Base-by-base conservation (phyloP, 2,113 vertebrate genomes). In the Peucedramus taeniatus region DNA sequence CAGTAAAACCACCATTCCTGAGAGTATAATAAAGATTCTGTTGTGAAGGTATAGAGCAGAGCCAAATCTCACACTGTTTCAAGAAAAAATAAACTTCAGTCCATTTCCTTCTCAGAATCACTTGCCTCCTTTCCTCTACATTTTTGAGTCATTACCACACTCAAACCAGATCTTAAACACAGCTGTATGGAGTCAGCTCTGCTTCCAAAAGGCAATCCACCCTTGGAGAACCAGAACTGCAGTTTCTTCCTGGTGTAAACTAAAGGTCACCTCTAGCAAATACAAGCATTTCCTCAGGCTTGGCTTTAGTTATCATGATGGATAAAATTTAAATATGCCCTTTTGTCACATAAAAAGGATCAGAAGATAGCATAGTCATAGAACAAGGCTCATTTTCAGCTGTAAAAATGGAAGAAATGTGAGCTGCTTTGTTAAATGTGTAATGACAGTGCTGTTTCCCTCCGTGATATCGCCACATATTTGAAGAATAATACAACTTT, bases 241-340 rank as follows among this genome's bases (percentile, higher is more conserved):
- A 54, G 37, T 68, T 95, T 87, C 68, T 86, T 88, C 74, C n/a
- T 33, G 35, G 35, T 60, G 30, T 77, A 96, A 94, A 94, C 23
- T 45, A 89, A 90, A 93, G 86, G 91, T 88, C 37, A 94, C 45
- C 42, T 92, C 60, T 50, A 89, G 64, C 53, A 94, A 94, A 82
- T 22, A 44, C 10, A 50, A 71, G 30, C 10, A 18, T 70, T 88
- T 96, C 35, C 49, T 26, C 30, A 87, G 65, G 26, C 30, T 88
- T 74, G 33, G 18, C 68, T 94, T 80, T 42, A 57, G 53, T 76
- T 93, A 80, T 75, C 42, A 35, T 27, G 39, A 78, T 49, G 74
- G 42, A 63, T 45, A 87, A 95, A 93, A 78, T 81, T 80, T 91
- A 96, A 93, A 95, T 93, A 94, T 68, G 57, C 59, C 31, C 20